Evolutionary conservation across 2,888 invertebrate genomes (phyloP), one percentile per base, ranked within the genome.

Genomic region (Ormyrus nitidulus): DNA sequence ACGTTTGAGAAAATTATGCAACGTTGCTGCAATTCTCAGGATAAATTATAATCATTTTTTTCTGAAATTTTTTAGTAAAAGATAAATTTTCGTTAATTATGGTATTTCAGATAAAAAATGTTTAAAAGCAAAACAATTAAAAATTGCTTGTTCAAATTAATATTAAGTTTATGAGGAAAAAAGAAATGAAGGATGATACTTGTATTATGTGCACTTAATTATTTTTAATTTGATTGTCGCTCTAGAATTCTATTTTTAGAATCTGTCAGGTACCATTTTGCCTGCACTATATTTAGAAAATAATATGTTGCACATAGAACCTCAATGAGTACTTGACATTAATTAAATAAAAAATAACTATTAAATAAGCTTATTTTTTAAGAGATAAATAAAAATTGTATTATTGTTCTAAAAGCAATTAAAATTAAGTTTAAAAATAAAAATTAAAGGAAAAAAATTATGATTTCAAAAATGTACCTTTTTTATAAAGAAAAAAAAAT

Each of bases 181-280:
- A 34, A 34, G 34, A 34, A 34, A 34, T 34, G 34, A 34, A 34
- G 34, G 34, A 34, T 62, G 2, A 34, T 68, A 44, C 44, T 53
- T 10, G 11, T 44, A 10, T 56, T 54, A n/a, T 54, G 56, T 9
- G 34, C n/a, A 56, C 46, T 11, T 46, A 13, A 65, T 65, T 65
- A 65, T 56, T 69, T 46, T 56, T 69, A 69, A 56, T 69, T 69
- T 56, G 48, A 68, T 44, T 44, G 34, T 44, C 61, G 61, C n/a
- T 59, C 59, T 58, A 71, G 71, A 51, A 69, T 61, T 72, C 51
- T 48, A 53, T 13, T 62, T 54, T 72, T 72, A 53, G 70, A 70
- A 13, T 69, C 13, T 3, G 49, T 53, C 13, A 62, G 62, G 6
- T 53, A 13, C 10, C 61, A 62, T 62, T 53, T 61, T 72, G 72